Base-by-base conservation (phyloP, 2,888 invertebrate species). In the Diarsia dahlii region DNA sequence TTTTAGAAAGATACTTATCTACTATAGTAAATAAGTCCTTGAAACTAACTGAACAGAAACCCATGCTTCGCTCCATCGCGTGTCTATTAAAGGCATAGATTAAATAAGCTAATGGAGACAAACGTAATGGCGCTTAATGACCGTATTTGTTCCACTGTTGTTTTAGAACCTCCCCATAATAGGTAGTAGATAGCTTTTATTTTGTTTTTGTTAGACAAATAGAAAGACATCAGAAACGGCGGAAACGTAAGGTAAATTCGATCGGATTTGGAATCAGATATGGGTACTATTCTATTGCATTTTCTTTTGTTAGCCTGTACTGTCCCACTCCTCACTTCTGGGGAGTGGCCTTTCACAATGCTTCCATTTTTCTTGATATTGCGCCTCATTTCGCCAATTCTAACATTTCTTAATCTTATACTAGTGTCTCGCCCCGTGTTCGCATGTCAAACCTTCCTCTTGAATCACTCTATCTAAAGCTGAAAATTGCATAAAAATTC, bases 41-140 rank as follows among this genome's bases (percentile, higher is more conserved):
- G 2, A 54, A 73, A 54, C 34, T 52, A 80, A 52, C 8, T 12
- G 15, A 15, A 46, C 74, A 45, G 8, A 50, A 80, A 45, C n/a
- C 63, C 64, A 72, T 78, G 74, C 58, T 72, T 39, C 13, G 50
- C 62, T 62, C 73, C 70, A 71, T 87, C 76, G 81, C 87, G 80
- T 84, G 85, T 76, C 74, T 68, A 78, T 66, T 70, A 63, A 63
- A 69, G 63, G 65, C 39, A 60, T 60, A 74, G 76, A 82, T 80
- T 81, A 80, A 77, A 82, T 77, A 84, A 77, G 74, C 12, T 80
- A 89, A 89, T 87, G 83, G 78, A 88, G 82, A 88, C 76, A 78
- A 77, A 84, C 74, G 65, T 81, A 87, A 85, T 88, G 77, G 71
- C 65, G 10, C 66, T 71, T 82, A 86, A 87, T 87, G 80, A 74